Percentiles rank a stretch among this genome's conserved stretches.
Evolutionary conservation across 1,140 invertebrate genomes (phyloP).

Genomic region (Ostrea denselamellosa): DNA sequence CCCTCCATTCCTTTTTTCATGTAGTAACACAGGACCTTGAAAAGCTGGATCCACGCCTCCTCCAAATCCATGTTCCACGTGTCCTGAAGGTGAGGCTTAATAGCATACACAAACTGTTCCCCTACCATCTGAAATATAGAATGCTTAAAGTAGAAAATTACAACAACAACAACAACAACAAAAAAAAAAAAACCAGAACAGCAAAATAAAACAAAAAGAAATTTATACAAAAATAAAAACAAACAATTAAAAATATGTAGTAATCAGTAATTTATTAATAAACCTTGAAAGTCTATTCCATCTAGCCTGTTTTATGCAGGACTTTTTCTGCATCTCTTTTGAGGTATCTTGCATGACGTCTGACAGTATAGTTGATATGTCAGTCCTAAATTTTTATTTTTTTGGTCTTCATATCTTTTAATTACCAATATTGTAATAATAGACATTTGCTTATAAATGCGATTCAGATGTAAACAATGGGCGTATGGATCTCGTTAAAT

Average conservation of each 20-base stretch:
- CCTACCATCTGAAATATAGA: conserved; percentile 53
- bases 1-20: conserved; percentile 50
- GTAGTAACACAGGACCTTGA: conserved; percentile 51
- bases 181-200: not conserved
- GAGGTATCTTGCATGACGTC: not conserved
- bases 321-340: not conserved
- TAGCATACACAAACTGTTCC: conserved; percentile 54
- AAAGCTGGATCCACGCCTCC: conserved; percentile 55
- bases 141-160: too few species aligned
- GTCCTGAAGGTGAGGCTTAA: conserved; percentile 53
- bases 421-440: not conserved
- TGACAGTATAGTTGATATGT: too few species aligned
- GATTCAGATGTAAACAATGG: not conserved
- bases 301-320: not conserved
- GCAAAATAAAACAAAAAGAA: too few species aligned
- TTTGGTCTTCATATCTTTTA: too few species aligned
- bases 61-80: conserved; percentile 49
- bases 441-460: not conserved
- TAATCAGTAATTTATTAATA: not conserved
- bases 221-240: too few species aligned
- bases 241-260: not conserved
- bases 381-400: too few species aligned
- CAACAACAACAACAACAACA: too few species aligned
- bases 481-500: not conserved
- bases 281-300: not conserved